Evolutionary conservation across 2,797 vertebrate species (phyloP).

Genomic region (Onychomys leucogaster): DNA sequence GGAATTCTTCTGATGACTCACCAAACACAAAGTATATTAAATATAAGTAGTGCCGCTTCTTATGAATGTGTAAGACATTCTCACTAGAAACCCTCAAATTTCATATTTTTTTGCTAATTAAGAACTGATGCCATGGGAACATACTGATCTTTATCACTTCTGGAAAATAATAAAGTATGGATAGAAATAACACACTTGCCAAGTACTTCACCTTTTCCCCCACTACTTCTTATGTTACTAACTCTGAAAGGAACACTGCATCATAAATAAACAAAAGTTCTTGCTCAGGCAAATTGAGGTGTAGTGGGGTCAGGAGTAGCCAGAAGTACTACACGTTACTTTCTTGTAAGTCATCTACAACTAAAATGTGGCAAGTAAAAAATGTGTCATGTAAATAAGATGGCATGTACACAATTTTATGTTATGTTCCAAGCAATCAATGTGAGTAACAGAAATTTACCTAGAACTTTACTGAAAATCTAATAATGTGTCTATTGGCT

Average conservation of each 20-base stretch:
- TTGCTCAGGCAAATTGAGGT: neutral
- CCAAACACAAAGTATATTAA: neutral
- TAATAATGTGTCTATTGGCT: neutral
- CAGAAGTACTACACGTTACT: neutral
- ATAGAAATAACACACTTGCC: neutral
- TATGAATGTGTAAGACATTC: neutral
- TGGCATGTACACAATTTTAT: neutral
- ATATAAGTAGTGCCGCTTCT: neutral
- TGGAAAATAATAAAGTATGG: neutral
- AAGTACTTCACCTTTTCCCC: neutral
- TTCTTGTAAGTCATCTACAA: neutral
- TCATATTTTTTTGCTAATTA: neutral
- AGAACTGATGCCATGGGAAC: neutral
- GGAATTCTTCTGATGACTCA: neutral
- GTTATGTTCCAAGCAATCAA: neutral
- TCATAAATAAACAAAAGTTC: neutral
- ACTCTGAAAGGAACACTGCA: neutral
- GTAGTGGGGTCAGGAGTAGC: neutral
- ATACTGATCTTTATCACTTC: neutral
- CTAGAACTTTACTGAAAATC: neutral
- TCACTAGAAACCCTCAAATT: neutral
- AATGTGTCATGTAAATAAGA: conserved; percentile 15
- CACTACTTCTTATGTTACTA: neutral
- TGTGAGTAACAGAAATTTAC: neutral
- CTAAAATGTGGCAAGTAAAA: neutral